These are phyloP conservation scores for Chloroceryle inda DNA, from an alignment of 2,797 vertebrate species.

Conservation along the genomic window DNA sequence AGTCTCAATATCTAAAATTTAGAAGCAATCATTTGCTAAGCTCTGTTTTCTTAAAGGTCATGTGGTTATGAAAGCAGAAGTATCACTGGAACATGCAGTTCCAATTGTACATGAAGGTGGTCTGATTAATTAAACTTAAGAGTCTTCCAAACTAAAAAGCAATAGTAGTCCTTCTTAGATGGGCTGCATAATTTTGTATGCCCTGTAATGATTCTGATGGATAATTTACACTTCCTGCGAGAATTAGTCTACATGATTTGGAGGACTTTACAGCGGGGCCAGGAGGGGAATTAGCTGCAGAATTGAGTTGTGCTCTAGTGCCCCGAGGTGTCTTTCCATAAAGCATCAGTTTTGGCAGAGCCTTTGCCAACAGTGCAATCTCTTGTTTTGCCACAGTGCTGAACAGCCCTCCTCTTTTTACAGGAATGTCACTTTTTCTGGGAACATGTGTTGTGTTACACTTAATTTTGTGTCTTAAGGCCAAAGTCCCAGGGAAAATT, in stretches of 20 bases:
- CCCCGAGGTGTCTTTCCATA: not conserved
- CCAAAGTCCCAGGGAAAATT: not conserved
- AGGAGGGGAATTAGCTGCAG: not conserved
- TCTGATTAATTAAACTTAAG: conserved; percentile 18
- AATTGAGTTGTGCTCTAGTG: not conserved
- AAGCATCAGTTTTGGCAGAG: not conserved
- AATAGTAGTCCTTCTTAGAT: not conserved
- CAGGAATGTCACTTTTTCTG: not conserved
- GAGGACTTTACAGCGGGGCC: not conserved
- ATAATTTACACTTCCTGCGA: not conserved
- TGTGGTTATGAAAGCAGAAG: not conserved
- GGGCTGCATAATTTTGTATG: not conserved
- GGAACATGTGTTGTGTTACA: not conserved
- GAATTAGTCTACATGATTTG: not conserved
- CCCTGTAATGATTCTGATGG: not conserved
- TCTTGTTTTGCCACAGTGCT: not conserved
- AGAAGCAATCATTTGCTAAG: not conserved
- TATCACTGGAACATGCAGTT: not conserved
- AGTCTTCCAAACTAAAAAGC: not conserved
- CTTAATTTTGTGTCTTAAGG: not conserved
- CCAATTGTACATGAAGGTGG: not conserved
- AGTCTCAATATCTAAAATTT: not conserved
- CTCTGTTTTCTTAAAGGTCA: not conserved
- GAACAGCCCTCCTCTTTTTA: not conserved
- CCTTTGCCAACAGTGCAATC: not conserved